phyloP scores from a whole-genome alignment of 2,888 invertebrate genomes.

The Oscheius sp. region DNA sequence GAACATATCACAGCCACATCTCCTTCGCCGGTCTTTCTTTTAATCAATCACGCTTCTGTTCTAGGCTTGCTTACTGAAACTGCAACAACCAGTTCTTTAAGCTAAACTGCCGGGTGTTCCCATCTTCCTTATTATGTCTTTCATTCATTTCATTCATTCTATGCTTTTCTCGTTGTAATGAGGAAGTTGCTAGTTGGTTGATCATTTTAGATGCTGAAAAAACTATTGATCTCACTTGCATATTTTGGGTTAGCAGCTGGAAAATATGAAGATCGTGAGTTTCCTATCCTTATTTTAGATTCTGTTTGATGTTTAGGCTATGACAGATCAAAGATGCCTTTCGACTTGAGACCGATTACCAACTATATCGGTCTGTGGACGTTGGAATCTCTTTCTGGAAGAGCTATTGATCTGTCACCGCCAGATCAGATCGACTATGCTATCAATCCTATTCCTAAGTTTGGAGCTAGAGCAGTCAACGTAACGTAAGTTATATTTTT shows the following conservation, averaged over 20 bases:
- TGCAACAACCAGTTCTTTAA: conserved; percentile 22
- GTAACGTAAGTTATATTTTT: conserved; percentile 57
- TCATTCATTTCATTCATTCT: neutral
- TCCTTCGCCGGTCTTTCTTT: conserved; percentile 20
- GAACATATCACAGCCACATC: conserved; percentile 24
- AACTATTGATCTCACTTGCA: neutral
- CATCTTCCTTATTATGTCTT: neutral
- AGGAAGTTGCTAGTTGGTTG: neutral
- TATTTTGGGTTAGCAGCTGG: conserved; percentile 43
- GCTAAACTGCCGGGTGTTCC: conserved; percentile 2
- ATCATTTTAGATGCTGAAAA: conserved; percentile 12
- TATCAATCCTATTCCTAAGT: conserved; percentile 70
- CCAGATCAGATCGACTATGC: conserved; percentile 68
- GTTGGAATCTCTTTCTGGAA: conserved; percentile 32
- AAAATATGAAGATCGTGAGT: conserved; percentile 54
- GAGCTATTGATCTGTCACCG: conserved; percentile 58
- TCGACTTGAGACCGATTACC: conserved; percentile 64
- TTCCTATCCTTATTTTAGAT: neutral
- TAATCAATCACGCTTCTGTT: conserved; percentile 24
- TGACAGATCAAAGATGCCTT: conserved; percentile 62
- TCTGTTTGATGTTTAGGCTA: conserved; percentile 40
- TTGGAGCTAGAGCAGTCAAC: conserved; percentile 68
- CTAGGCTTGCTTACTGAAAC: conserved; percentile 25
- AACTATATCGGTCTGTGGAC: conserved; percentile 67
- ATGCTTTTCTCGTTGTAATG: neutral